phyloP scores from a whole-genome alignment of 2,797 vertebrate species.

The Emydoidea blandingii region DNA sequence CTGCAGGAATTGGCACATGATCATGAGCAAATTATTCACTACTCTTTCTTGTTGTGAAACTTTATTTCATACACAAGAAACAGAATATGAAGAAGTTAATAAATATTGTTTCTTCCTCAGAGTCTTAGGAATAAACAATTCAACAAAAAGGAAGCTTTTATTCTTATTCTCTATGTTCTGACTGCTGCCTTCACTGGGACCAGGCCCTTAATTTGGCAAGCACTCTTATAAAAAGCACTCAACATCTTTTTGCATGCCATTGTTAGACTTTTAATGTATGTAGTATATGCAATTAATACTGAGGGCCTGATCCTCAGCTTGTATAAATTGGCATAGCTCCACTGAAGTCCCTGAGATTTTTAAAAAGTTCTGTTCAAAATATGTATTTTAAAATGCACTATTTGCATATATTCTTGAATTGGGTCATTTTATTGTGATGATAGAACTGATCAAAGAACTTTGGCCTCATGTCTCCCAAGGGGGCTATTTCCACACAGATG shows the following conservation, averaged over 20 bases:
- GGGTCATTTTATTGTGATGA: background rate
- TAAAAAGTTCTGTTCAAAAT: slow-evolving; percentile 12
- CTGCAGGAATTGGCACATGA: slow-evolving; percentile 14
- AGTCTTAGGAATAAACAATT: slow-evolving; percentile 56
- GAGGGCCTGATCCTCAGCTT: slow-evolving; percentile 27
- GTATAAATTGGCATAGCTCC: background rate
- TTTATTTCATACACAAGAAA: slow-evolving; percentile 45
- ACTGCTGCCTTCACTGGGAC: slow-evolving; percentile 28
- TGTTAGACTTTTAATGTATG: slow-evolving; percentile 6
- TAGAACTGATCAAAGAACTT: background rate
- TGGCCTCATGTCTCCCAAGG: background rate
- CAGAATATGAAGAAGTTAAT: slow-evolving; percentile 21
- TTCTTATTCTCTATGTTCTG: slow-evolving; percentile 19
- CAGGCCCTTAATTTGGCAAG: slow-evolving; percentile 24
- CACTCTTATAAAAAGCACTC: slow-evolving; percentile 14
- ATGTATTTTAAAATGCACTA: background rate
- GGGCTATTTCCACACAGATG: background rate
- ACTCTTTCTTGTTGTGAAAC: slow-evolving; percentile 46
- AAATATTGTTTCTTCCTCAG: slow-evolving; percentile 46
- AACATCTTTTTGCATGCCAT: background rate
- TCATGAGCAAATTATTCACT: slow-evolving; percentile 39
- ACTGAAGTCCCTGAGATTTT: background rate
- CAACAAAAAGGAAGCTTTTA: slow-evolving; percentile 48
- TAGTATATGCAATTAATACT: background rate
- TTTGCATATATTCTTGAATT: slow-evolving; percentile 27